Conservation (phyloP, 2,113 vertebrate genomes). For the Zeus faber region DNA sequence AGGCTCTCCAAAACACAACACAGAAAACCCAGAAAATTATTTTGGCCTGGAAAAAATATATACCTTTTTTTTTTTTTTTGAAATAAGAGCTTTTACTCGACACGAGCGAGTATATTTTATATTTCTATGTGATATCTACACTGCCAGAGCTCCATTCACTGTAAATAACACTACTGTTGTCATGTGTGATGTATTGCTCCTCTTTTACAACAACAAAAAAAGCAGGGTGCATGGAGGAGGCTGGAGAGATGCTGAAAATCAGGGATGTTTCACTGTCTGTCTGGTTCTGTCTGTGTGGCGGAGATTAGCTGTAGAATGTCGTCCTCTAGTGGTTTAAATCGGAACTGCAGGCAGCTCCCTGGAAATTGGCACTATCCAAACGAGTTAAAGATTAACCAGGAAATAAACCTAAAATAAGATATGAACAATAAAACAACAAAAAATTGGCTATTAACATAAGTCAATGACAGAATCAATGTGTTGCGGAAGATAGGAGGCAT, state of each 20-base stretch:
- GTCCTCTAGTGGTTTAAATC: constrained; percentile 39
- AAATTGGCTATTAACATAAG: no score
- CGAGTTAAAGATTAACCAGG: no score
- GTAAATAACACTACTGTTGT: constrained; percentile 43
- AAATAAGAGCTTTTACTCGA: no score
- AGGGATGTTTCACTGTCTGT: constrained; percentile 47
- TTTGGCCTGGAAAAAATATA: no score
- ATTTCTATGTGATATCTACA: no score
- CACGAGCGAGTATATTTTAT: background rate
- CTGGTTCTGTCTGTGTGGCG: constrained; percentile 15
- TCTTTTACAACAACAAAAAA: no score
- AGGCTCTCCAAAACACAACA: constrained; percentile 17
- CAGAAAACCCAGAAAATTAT: no score
- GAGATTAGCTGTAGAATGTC: constrained; percentile 34
- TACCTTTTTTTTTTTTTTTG: no score
- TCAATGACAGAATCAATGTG: no score
- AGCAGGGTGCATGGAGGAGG: constrained; percentile 50
- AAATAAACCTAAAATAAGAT: no score
- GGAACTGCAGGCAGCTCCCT: constrained; percentile 28
- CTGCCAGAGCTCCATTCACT: constrained; percentile 50
- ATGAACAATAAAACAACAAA: no score
- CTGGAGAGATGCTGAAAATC: constrained; percentile 43
- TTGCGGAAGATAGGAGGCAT: no score
- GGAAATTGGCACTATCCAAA: constrained; percentile 26
- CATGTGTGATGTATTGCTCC: constrained; percentile 39